Base-by-base conservation (phyloP, 2,113 vertebrate species). In the Recurvirostra avosetta region DNA sequence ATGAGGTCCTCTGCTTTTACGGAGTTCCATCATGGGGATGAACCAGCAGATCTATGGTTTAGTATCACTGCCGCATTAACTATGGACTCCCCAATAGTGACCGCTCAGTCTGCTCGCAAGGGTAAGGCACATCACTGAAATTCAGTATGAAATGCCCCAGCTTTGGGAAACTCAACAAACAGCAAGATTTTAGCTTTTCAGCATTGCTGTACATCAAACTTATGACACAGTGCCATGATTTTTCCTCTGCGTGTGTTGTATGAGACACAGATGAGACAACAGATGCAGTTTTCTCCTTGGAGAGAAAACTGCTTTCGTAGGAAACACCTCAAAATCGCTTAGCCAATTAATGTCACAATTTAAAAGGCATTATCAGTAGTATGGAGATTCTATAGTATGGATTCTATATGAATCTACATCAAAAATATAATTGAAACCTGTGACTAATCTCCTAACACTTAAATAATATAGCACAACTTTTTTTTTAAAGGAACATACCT, bases 201-300 rank as follows among this genome's bases (percentile, higher is more conserved):
- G 34, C 55, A 36, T 19, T 30, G 20, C 21, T 83, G 14, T 32
- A 50, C 10, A 19, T n/a, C 29, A 61, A 50, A 32, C 27, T 25
- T 25, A 6, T 2, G 6, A 49, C 3, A 23, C 0, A 27, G 50
- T 52, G 32, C 27, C 40, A 36, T 8, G 13, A n/a, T 9, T 63
- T 59, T 62, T 62, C 27, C 49, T n/a, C 68, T 66, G 7, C 1
- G 0, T 8, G 5, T n/a, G n/a, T 13, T 36, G 11, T 29, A n/a
- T 1, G 1, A 56, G 74, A 68, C 20, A 40, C 20, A 11, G 12
- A 50, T 26, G 59, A 56, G 74, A 63, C 20, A n/a, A 20, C 9
- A 11, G 12, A 50, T 26, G 59, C 25, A 62, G 38, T 62, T 62
- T 26, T 38, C 27, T 91, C 32, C 70, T 50, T 20, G 15, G 65